A percentile compares a stretch with the other conserved stretches of the same genome.
Evolutionary conservation across 2,797 vertebrate genomes (phyloP).

Genomic region (Alca torda): DNA sequence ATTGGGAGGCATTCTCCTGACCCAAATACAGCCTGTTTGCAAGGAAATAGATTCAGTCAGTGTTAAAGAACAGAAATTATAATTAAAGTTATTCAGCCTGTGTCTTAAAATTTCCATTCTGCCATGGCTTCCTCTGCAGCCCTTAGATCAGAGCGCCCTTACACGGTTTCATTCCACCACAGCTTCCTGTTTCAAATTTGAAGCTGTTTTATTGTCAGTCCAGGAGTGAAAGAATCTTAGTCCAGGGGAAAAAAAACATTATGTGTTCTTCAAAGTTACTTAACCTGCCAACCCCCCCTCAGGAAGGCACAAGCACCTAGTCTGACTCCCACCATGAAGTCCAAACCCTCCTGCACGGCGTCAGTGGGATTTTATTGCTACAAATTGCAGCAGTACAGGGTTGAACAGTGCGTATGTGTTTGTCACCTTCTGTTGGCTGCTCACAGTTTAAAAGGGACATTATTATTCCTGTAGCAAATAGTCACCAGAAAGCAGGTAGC

Average conservation of each 20-base stretch:
- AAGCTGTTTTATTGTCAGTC: not conserved
- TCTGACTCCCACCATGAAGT: not conserved
- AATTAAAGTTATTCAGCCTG: not conserved
- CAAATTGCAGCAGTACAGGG: not conserved
- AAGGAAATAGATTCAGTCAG: not conserved
- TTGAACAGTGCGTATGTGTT: too few relatives aligned
- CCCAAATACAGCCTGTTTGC: not conserved
- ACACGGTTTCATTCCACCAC: not conserved
- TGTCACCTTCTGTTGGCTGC: not conserved
- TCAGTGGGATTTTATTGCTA: not conserved
- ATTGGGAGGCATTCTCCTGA: not conserved
- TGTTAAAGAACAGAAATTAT: not conserved
- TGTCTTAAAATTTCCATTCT: not conserved
- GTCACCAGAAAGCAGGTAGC: not conserved
- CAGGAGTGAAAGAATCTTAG: not conserved
- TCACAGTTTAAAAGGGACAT: not conserved
- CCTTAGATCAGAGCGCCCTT: not conserved
- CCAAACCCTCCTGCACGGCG: not conserved
- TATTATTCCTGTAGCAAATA: not conserved
- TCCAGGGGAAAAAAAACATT: not conserved
- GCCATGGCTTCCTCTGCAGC: not conserved
- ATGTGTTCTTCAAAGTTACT: accelerated
- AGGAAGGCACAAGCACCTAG: not conserved
- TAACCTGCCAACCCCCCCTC: not conserved
- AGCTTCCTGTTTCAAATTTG: not conserved